phyloP scores from a whole-genome alignment of 2,113 vertebrate genomes.

The Eidolon helvum region DNA sequence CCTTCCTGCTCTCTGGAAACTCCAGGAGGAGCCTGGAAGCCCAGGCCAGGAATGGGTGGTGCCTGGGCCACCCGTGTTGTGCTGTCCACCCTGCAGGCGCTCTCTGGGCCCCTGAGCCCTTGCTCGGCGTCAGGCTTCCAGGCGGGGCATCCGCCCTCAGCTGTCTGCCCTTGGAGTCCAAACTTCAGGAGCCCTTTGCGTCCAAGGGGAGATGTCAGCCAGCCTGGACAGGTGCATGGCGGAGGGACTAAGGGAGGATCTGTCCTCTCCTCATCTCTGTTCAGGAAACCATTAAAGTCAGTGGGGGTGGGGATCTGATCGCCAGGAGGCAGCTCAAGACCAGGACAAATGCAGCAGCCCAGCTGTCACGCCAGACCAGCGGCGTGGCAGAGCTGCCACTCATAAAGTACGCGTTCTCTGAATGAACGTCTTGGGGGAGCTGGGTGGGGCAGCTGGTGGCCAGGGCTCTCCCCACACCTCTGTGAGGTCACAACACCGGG shows the following conservation, averaged over 20 bases:
- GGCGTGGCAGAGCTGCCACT: neutral
- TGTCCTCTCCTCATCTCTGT: neutral
- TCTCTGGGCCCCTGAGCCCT: neutral
- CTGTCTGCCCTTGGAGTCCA: accelerated
- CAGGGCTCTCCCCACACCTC: neutral
- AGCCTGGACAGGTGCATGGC: accelerated
- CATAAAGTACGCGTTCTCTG: neutral
- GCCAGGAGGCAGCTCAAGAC: neutral
- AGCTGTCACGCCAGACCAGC: accelerated
- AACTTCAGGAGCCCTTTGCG: neutral
- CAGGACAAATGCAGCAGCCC: neutral
- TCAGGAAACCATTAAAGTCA: neutral
- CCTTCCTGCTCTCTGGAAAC: neutral
- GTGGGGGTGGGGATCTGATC: accelerated
- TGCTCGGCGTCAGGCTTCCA: neutral
- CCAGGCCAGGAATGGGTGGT: neutral
- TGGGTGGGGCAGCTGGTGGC: neutral
- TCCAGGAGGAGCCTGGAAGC: neutral
- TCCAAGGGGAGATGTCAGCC: neutral
- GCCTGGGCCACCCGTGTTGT: accelerated
- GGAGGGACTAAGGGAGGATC: neutral
- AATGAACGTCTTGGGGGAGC: neutral
- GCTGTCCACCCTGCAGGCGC: neutral
- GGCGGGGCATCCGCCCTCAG: neutral
- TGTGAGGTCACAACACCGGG: neutral